These are phyloP conservation scores for Eupithecia tripunctaria DNA, from an alignment of 2,888 invertebrate species.

Conservation along the genomic window DNA sequence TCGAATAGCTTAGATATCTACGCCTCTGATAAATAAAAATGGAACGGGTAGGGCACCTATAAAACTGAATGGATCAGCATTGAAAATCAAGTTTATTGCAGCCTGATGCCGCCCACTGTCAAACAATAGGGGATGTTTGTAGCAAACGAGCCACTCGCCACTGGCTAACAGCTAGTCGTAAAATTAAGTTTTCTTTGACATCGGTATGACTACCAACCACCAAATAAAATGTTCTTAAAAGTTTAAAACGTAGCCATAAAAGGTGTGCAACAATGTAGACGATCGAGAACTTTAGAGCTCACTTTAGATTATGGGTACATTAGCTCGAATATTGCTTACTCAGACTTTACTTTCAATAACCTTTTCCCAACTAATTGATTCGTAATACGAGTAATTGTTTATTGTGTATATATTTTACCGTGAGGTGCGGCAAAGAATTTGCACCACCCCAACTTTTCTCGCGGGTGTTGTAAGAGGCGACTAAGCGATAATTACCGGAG, in stretches of 20 bases:
- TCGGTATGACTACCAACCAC: background rate
- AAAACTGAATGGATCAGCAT: conserved; percentile 16
- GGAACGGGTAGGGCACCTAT: conserved; percentile 4
- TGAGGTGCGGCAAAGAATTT: no score
- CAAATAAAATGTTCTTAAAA: no score
- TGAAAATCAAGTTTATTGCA: conserved; percentile 29
- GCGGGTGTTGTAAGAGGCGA: no score
- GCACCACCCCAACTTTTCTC: no score
- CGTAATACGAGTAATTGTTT: no score
- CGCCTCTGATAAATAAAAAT: conserved; percentile 3
- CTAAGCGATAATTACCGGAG: no score
- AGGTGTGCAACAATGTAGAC: background rate
- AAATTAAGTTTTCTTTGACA: background rate
- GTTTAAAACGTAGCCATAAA: background rate
- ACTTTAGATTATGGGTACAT: background rate
- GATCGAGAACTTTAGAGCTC: background rate
- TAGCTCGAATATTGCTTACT: background rate
- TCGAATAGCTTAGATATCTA: background rate
- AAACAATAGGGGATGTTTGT: conserved; percentile 22
- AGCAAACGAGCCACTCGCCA: background rate
- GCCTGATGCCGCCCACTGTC: conserved; percentile 16
- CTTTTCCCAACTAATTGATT: background rate
- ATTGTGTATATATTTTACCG: no score
- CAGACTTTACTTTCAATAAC: background rate
- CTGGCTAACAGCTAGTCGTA: background rate